A percentile compares a stretch with the other conserved stretches of the same genome.
These are phyloP conservation scores for Mayetiola destructor DNA, from an alignment of 2,888 invertebrate genomes.

Conservation along the genomic window DNA sequence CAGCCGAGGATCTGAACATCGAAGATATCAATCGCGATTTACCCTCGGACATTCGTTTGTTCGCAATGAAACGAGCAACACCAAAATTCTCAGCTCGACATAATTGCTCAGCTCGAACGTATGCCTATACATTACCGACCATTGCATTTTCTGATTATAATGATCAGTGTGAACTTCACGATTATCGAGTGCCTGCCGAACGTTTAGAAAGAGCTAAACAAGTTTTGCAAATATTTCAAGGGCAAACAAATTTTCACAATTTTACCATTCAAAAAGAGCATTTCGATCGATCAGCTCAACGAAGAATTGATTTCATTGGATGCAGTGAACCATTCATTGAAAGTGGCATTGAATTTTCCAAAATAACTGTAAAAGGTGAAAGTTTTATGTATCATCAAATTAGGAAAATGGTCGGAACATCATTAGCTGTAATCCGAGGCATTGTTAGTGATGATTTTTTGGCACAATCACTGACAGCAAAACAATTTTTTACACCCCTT, in stretches of 20 bases:
- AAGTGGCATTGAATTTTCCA: constrained; percentile 69
- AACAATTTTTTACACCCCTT: constrained; percentile 66
- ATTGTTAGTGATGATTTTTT: constrained; percentile 50
- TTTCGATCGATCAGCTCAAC: constrained; percentile 69
- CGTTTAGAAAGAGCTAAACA: constrained; percentile 49
- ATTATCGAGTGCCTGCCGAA: constrained; percentile 49
- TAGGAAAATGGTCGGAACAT: constrained; percentile 87
- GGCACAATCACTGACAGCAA: constrained; percentile 43
- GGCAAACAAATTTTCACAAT: constrained; percentile 89
- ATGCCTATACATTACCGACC: constrained; percentile 85
- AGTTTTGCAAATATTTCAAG: constrained; percentile 56
- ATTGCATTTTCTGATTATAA: constrained; percentile 58
- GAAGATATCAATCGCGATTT: constrained; percentile 63
- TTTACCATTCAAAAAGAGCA: constrained; percentile 81
- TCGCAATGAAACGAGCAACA: constrained; percentile 72
- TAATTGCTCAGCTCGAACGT: constrained; percentile 82
- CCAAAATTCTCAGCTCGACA: constrained; percentile 90
- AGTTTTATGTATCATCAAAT: constrained; percentile 99
- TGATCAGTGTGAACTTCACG: constrained; percentile 34
- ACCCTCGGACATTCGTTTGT: constrained; percentile 71
- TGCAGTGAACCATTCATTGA: constrained; percentile 62
- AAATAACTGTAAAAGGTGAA: constrained; percentile 77
- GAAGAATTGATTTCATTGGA: constrained; percentile 73
- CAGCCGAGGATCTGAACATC: constrained; percentile 50
- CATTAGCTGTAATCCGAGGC: constrained; percentile 68